These are phyloP conservation scores for Sphenodon punctatus DNA, from an alignment of 2,797 vertebrate genomes.

Conservation along the genomic window DNA sequence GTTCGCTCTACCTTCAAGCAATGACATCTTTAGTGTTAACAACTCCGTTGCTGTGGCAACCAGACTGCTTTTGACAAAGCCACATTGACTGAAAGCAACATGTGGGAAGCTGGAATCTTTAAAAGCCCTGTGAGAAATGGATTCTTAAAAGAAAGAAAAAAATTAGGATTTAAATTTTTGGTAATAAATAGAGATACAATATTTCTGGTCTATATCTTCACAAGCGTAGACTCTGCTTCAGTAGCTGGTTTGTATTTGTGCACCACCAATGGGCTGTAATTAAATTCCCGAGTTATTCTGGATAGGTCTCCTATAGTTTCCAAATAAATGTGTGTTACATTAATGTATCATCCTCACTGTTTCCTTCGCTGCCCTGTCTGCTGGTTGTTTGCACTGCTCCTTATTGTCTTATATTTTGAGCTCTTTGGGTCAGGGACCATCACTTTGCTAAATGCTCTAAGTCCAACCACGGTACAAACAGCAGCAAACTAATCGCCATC, in stretches of 20 bases:
- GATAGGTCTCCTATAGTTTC: not conserved
- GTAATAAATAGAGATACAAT: not conserved
- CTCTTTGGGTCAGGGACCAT: not conserved
- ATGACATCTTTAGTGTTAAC: slow-evolving; percentile 62
- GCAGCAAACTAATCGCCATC: not conserved
- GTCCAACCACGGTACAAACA: too few species aligned
- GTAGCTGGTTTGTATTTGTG: not conserved
- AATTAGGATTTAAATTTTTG: slow-evolving; percentile 1
- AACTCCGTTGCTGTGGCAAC: slow-evolving; percentile 62
- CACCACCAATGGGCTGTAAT: rapidly evolving
- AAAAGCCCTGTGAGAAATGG: slow-evolving; percentile 43
- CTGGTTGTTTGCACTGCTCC: not conserved
- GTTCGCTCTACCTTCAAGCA: slow-evolving; percentile 45
- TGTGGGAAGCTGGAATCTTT: slow-evolving; percentile 48
- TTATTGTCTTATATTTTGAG: not conserved
- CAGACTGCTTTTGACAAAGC: slow-evolving; percentile 61
- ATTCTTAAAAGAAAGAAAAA: not conserved
- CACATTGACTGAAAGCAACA: slow-evolving; percentile 67
- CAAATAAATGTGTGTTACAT: not conserved
- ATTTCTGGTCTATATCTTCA: not conserved
- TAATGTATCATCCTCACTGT: not conserved
- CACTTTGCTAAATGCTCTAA: not conserved
- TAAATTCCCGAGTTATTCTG: not conserved
- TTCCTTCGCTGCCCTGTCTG: not conserved
- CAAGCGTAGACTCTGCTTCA: rapidly evolving